A percentile compares a stretch with the other conserved stretches of the same genome.
These are phyloP conservation scores for Phyto melanocephala DNA, from an alignment of 2,888 invertebrate genomes.

Conservation along the genomic window DNA sequence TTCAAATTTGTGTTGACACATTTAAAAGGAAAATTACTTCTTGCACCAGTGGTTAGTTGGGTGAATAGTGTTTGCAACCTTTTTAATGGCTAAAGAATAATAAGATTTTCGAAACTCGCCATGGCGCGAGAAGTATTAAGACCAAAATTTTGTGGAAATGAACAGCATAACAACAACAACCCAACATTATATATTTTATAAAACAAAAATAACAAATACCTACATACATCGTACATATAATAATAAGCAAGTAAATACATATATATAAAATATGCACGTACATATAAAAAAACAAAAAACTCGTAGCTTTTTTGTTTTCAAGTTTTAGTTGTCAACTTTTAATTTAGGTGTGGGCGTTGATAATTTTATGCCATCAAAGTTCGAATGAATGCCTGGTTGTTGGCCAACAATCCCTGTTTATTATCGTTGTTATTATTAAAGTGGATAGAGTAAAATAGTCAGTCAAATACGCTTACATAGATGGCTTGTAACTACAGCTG, in stretches of 20 bases:
- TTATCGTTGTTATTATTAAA: neutral
- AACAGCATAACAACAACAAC: neutral
- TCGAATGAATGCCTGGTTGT: constrained; percentile 9
- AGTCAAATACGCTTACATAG: no score
- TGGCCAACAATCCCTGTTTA: constrained; percentile 44
- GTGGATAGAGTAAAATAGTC: neutral
- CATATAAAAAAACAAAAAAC: neutral
- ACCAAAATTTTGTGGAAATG: constrained; percentile 11
- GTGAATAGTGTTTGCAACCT: neutral
- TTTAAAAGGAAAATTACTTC: constrained; percentile 14
- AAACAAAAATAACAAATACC: neutral
- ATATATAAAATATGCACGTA: no score
- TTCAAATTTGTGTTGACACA: constrained; percentile 47
- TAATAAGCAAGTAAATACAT: no score
- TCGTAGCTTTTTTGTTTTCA: constrained; percentile 33
- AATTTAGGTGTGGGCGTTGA: constrained; percentile 47
- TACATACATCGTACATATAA: no score
- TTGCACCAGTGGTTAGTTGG: constrained; percentile 15
- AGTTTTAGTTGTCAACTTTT: constrained; percentile 43
- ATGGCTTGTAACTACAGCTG: no score
- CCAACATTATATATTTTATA: neutral
- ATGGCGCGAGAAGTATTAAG: neutral
- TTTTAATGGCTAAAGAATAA: constrained; percentile 20
- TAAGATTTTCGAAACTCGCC: constrained; percentile 7
- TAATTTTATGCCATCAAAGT: constrained; percentile 38